Percentiles rank a stretch among this genome's conserved stretches.
Conservation (phyloP, 2,797 vertebrate genomes). For the Halcyon leucocephala region DNA sequence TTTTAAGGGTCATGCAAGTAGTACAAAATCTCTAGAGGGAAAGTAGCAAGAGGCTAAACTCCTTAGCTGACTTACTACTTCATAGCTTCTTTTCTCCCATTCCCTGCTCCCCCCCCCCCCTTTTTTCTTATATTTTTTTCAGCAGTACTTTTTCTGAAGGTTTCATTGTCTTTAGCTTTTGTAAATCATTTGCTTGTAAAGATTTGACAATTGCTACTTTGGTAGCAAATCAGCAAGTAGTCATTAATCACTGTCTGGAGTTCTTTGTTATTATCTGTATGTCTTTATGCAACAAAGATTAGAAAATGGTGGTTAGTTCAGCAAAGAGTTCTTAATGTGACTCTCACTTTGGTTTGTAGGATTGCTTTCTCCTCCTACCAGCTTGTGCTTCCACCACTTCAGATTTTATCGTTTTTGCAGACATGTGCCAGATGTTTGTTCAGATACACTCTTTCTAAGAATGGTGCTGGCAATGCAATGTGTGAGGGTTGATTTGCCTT, state of each 20-base stretch:
- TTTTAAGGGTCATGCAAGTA: not conserved
- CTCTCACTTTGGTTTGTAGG: not conserved
- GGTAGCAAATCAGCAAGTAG: not conserved
- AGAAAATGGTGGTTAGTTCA: not conserved
- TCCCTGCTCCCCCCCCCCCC: not conserved
- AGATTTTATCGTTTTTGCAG: not conserved
- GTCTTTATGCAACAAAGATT: not conserved
- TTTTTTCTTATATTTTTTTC: not conserved
- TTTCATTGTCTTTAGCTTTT: not conserved
- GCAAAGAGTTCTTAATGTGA: not conserved
- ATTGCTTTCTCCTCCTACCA: not conserved
- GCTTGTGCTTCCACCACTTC: not conserved
- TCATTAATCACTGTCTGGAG: not conserved
- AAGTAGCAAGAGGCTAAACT: not conserved
- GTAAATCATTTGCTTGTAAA: not conserved
- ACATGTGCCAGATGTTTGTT: accelerated
- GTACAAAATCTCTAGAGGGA: not conserved
- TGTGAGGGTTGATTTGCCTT: not conserved
- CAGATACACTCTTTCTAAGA: not conserved
- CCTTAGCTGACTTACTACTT: not conserved
- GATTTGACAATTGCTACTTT: not conserved
- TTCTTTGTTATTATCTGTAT: not conserved
- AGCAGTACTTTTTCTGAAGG: not conserved
- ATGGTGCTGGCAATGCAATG: not conserved
- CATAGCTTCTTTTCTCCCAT: not conserved